Percentiles rank a stretch among this genome's conserved stretches.
phyloP scores from a whole-genome alignment of 2,888 invertebrate species.

The Hylaea fasciaria region DNA sequence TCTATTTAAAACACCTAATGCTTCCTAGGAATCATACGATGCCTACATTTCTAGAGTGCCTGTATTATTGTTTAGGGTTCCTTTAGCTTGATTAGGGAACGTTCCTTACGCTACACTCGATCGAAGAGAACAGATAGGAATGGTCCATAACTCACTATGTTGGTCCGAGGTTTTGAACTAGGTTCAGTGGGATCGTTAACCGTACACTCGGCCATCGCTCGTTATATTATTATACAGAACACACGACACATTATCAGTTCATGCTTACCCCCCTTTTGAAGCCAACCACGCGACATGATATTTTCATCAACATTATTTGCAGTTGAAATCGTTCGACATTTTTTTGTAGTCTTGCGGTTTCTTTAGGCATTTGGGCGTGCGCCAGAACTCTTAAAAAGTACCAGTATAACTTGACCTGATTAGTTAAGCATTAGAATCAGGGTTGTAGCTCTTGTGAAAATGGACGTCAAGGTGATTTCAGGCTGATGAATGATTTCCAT shows the following conservation, averaged over 20 bases:
- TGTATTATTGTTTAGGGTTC: slow-evolving; percentile 15
- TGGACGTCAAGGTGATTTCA: slow-evolving; percentile 8
- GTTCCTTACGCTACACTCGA: too few relatives aligned
- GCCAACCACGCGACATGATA: slow-evolving; percentile 25
- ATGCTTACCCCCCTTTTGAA: slow-evolving; percentile 7
- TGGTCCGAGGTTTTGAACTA: too few relatives aligned
- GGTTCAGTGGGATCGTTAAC: too few relatives aligned
- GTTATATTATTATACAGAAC: too few relatives aligned
- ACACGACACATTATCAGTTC: background rate
- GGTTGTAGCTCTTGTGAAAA: slow-evolving; percentile 3
- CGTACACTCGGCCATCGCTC: too few relatives aligned
- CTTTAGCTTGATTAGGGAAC: background rate
- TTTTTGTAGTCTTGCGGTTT: slow-evolving; percentile 37
- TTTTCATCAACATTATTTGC: slow-evolving; percentile 38
- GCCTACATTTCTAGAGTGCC: background rate
- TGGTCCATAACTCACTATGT: too few relatives aligned
- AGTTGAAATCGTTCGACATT: slow-evolving; percentile 42
- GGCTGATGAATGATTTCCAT: slow-evolving; percentile 8
- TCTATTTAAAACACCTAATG: slow-evolving; percentile 10
- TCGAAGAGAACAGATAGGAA: too few relatives aligned
- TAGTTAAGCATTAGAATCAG: background rate
- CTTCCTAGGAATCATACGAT: slow-evolving; percentile 18
- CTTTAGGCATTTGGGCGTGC: slow-evolving; percentile 25
- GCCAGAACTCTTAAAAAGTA: slow-evolving; percentile 22
- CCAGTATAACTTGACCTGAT: slow-evolving; percentile 11